Evolutionary conservation across 2,888 invertebrate genomes (phyloP).

Genomic region (Sphaeridia pumilis): DNA sequence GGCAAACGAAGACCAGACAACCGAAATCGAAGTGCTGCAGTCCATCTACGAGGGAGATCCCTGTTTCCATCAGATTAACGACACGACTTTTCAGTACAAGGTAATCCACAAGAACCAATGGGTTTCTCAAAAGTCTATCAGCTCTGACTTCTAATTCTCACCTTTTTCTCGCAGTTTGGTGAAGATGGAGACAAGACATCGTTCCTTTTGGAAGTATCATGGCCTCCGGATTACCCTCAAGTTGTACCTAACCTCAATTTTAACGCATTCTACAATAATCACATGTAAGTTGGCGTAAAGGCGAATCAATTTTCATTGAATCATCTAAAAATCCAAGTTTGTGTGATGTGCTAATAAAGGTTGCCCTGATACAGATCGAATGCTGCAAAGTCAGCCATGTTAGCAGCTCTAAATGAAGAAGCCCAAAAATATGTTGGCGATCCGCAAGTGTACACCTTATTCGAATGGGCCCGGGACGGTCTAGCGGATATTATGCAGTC

Average conservation of each 20-base stretch:
- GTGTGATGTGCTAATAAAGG: no score
- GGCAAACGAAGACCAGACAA: constrained; percentile 55
- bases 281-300: constrained; percentile 67
- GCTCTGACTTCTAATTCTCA: no score
- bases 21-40: constrained; percentile 78
- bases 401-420: constrained; percentile 51
- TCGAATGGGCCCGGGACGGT: constrained; percentile 84
- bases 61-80: constrained; percentile 66
- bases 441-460: constrained; percentile 88
- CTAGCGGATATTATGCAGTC: constrained; percentile 55
- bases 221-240: constrained; percentile 77
- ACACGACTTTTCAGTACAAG: constrained; percentile 80
- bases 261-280: constrained; percentile 86
- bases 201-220: constrained; percentile 74
- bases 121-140: no score
- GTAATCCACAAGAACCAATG: constrained; percentile 44
- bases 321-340: no score
- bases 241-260: constrained; percentile 68
- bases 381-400: constrained; percentile 58
- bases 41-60: constrained; percentile 92
- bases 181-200: constrained; percentile 66
- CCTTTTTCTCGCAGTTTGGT: constrained; percentile 55
- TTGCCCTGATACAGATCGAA: constrained; percentile 55
- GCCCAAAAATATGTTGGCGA: constrained; percentile 73
- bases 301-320: no score